phyloP scores from a whole-genome alignment of 1,140 invertebrate genomes.

The Drosophila prosaltans region DNA sequence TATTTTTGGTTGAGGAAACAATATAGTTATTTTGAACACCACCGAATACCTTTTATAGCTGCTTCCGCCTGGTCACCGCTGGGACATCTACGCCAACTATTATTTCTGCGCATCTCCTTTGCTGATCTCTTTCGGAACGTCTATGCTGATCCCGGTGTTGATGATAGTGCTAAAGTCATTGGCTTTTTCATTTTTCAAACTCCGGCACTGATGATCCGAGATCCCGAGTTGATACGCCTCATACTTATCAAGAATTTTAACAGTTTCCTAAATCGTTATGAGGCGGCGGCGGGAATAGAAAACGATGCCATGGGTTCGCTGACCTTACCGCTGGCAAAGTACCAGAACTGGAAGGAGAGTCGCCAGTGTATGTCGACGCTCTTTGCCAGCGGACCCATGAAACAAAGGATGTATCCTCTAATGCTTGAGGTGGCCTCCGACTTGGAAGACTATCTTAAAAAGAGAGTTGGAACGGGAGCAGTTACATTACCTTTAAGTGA shows the following conservation, averaged over 20 bases:
- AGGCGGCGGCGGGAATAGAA: conserved; percentile 71
- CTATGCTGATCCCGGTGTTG: conserved; percentile 42
- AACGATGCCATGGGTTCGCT: conserved; percentile 64
- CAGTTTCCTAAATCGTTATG: conserved; percentile 80
- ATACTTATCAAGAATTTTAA: conserved; percentile 84
- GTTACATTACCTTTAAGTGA: conserved; percentile 47
- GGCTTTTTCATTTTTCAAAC: conserved; percentile 83
- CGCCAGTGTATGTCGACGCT: conserved; percentile 84
- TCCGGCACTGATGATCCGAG: conserved; percentile 84
- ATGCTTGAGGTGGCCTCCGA: conserved; percentile 52
- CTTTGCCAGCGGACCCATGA: conserved; percentile 85
- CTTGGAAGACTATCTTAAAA: conserved; percentile 51
- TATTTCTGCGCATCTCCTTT: conserved; percentile 63
- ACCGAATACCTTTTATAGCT: conserved; percentile 51
- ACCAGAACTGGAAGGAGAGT: conserved; percentile 84
- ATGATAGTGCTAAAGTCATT: conserved; percentile 43
- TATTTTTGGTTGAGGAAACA: conserved; percentile 41
- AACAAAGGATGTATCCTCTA: conserved; percentile 84
- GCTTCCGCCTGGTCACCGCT: conserved; percentile 51
- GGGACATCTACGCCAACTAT: conserved; percentile 62
- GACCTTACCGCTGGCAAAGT: conserved; percentile 75
- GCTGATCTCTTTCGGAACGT: conserved; percentile 71
- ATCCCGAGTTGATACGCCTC: conserved; percentile 84
- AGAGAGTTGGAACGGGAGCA: conserved; percentile 6
- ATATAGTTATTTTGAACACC: conserved; percentile 59